Base-by-base conservation (phyloP, 2,113 vertebrate genomes). In the Malurus cyaneus region DNA sequence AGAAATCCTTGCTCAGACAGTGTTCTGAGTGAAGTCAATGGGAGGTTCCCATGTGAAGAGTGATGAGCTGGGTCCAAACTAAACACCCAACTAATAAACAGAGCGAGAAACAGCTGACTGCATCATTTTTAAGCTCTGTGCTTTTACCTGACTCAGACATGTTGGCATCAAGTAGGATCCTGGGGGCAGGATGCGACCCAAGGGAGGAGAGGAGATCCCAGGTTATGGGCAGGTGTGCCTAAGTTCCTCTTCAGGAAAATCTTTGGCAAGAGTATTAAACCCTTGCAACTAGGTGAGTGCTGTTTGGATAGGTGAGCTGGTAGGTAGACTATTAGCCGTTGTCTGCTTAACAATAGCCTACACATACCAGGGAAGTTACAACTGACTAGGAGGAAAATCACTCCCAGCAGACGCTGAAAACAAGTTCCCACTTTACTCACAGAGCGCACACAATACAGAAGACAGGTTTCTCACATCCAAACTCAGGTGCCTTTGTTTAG, bases 61-160 rank as follows among this genome's bases (percentile, higher is more conserved):
- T 79, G 94, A 92, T 79, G 74, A 93, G 50, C 73, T 46, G 20
- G 42, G 41, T 72, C 87, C 87, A 97, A 92, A 82, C 74, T 79
- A 94, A 94, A 89, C 89, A 82, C 65, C 49, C 78, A 69, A 1
- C 57, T 81, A 89, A 93, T 49, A 65, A 79, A 83, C 66, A 76
- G 24, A 6, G 0, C 26, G 93, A 49, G 47, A 70, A 94, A 89
- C 72, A 83, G 88, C 91, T 94, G 91, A 96, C 79, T 92, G 61
- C 44, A 13, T 64, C 1, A 32, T 69, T 94, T 88, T 93, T 60
- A 90, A 91, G 81, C 46, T 83, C 70, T 65, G 8, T 7, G 41
- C 77, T 89, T 92, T 73, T 73, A 46, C 76, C 78, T 92, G 84
- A 89, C 52, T 94, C 93, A 95, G 86, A 73, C 29, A 57, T 10